These are phyloP conservation scores for Syrrhaptes paradoxus DNA, from an alignment of 2,113 vertebrate genomes.

Conservation along the genomic window DNA sequence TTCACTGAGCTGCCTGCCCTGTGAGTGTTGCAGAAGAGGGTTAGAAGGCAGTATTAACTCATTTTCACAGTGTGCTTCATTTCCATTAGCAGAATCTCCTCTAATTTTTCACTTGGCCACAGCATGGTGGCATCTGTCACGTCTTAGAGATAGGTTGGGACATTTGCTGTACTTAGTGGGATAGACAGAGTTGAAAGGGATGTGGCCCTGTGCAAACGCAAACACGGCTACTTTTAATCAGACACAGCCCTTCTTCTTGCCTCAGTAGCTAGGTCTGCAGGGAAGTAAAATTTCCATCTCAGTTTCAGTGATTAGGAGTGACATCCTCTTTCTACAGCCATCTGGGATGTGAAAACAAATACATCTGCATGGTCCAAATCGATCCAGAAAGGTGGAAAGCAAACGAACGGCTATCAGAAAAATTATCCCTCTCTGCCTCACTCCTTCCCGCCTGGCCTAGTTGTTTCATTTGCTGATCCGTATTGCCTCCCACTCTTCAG, in stretches of 20 bases:
- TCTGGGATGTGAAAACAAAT: constrained; percentile 61
- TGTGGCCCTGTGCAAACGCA: not conserved
- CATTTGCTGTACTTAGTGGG: not conserved
- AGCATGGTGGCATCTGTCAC: not conserved
- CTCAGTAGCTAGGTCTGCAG: constrained; percentile 13
- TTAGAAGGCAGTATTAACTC: not conserved
- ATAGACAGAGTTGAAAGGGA: not conserved
- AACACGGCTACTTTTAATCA: not conserved
- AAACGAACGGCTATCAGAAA: constrained; percentile 11
- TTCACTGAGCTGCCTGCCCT: not conserved
- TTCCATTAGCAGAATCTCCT: not conserved
- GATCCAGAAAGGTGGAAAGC: constrained; percentile 29
- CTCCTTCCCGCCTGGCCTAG: not conserved
- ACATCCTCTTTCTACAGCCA: constrained; percentile 27
- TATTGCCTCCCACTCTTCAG: not conserved
- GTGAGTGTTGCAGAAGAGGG: not conserved
- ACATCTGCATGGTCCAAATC: not conserved
- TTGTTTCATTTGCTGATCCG: not conserved
- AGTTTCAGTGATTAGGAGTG: constrained; percentile 37
- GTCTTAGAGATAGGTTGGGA: not conserved
- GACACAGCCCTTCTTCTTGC: not conserved
- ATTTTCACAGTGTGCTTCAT: not conserved
- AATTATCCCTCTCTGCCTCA: not conserved
- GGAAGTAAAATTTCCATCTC: constrained; percentile 20
- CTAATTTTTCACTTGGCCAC: not conserved